Base-by-base conservation (phyloP, 2,113 vertebrate genomes). In the Neodontobutis hainanensis region DNA sequence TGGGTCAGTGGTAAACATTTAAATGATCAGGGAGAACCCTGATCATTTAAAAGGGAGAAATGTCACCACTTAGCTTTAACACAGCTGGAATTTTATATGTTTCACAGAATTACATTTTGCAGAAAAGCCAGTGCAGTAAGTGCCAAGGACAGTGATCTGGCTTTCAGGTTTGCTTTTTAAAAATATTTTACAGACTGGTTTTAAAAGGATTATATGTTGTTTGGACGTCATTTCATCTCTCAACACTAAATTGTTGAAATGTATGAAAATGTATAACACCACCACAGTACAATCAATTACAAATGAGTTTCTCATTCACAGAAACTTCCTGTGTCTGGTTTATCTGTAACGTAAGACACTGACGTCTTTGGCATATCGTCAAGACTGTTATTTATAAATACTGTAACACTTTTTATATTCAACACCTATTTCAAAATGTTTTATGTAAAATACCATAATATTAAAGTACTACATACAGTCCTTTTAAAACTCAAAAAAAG, bases 1-100 rank as follows among this genome's bases (percentile, higher is more conserved):
- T 49, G 52, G 45, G 40, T 70, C 56, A 64, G 56, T 34, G 61
- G 78, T 68, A 43, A 64, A 52, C 15, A 38, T 50, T 50, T 35
- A 40, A 75, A 53, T 0, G 69, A 84, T 85, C 84, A 85, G 77
- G 83, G 84, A 87, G 66, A 61, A 48, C n/a, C n/a, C n/a, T n/a
- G n/a, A n/a, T n/a, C n/a, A n/a, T n/a, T n/a, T n/a, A n/a, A n/a
- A n/a, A n/a, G n/a, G n/a, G 42, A 77, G 48, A 68, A 53, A 4
- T 65, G 35, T 36, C 57, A 83, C 63, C 68, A 67, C 49, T 77
- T 70, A 77, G 78, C 82, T 87, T 80, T 83, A 74, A 82, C n/a
- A 44, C 47, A 71, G 70, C 51, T 81, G 64, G 68, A 58, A 58
- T 73, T 64, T 78, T 78, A 61, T 68, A 46, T 59, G 49, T 19